Evolutionary conservation across 2,888 invertebrate species (phyloP).

Genomic region (Lucinisca nassula): DNA sequence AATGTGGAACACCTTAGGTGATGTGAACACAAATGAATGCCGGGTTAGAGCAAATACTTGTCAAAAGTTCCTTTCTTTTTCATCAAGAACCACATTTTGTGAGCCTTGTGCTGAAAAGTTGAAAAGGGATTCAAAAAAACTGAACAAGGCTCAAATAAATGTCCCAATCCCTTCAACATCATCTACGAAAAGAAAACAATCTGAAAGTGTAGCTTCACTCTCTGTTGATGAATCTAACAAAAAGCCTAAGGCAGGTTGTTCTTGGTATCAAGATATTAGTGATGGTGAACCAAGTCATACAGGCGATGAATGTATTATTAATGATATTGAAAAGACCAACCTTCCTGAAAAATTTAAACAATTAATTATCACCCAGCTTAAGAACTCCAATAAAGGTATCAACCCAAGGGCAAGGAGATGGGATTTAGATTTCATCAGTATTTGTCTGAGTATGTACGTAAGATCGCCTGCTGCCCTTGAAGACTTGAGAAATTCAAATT

Average conservation of each 20-base stretch:
- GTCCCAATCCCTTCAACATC: neutral
- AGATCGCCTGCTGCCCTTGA: neutral
- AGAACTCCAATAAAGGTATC: neutral
- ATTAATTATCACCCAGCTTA: neutral
- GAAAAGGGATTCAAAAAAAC: neutral
- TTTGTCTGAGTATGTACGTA: neutral
- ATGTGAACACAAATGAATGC: neutral
- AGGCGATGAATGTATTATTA: neutral
- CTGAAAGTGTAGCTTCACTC: neutral
- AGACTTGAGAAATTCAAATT: neutral
- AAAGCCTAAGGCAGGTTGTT: neutral
- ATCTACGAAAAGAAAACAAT: neutral
- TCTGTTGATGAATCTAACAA: neutral
- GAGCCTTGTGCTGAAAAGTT: neutral
- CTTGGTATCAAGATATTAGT: neutral
- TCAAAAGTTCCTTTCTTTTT: neutral
- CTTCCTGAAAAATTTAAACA: neutral
- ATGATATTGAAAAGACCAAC: neutral
- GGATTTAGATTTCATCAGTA: conserved; percentile 2
- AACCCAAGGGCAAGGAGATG: neutral
- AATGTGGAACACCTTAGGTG: neutral
- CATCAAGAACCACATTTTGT: neutral
- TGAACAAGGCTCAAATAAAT: neutral
- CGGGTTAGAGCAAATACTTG: conserved; percentile 7
- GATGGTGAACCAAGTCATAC: neutral